Base-by-base conservation (phyloP, 2,797 vertebrate genomes). In the Micrastur ruficollis region DNA sequence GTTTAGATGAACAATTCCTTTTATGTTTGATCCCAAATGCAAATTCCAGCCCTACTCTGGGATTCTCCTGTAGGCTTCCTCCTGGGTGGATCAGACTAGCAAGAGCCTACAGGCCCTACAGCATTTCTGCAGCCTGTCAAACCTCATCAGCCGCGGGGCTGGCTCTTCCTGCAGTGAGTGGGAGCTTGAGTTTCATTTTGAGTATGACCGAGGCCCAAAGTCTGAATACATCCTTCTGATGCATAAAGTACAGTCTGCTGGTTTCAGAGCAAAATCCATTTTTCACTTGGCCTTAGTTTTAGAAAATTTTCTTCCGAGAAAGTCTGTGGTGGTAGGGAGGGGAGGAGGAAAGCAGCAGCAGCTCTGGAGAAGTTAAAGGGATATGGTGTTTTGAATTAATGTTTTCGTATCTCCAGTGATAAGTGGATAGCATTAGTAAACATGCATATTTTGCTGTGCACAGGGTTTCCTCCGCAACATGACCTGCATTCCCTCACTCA, bases 261-360 rank as follows among this genome's bases (percentile, higher is more conserved):
- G 5, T 58, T 78, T 90, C 75, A 81, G 31, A 81, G 25, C 5
- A 78, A 89, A 88, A 71, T 17, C 16, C 59, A 6, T 11, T 78
- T 87, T 86, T 55, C 62, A 61, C 6, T 40, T 72, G 14, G 23
- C 26, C 6, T 19, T 31, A 71, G 11, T 27, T 71, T 61, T n/a
- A 89, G 53, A 75, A 82, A n/a, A 25, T 61, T 74, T 76, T 76
- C 36, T 92, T 56, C 36, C 83, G 26, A 88, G 31, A 65, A 94
- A 68, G 19, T 29, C 50, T 5, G 5, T 49, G 16, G n/a, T 38
- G 7, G 9, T 14, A 38, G 15, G 14, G 27, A 49, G 2, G 3
- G 19, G 18, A 27, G 20, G 32, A 18, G 31, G 50, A 70, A 44
- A 40, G 16, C 29, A 82, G 38, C 20, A 73, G 52, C 15, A 80